phyloP scores from a whole-genome alignment of 2,888 invertebrate genomes.

The Ecliptopera silaceata region DNA sequence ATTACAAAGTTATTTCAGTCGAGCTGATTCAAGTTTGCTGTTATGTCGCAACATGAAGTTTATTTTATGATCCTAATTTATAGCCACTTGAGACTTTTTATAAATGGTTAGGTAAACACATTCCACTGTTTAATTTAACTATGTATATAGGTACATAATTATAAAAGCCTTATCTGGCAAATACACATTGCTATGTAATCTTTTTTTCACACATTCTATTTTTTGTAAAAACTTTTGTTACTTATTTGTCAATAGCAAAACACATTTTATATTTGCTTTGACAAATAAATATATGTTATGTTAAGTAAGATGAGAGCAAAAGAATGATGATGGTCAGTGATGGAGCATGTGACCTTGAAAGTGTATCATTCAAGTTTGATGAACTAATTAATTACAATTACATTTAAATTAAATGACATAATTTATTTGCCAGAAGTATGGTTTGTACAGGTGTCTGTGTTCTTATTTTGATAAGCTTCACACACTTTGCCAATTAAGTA shows the following conservation, averaged over 20 bases:
- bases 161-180: not conserved
- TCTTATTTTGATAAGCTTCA: no score
- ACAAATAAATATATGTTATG: no score
- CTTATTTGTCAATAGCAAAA: not conserved
- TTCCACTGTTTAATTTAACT: not conserved
- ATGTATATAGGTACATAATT: not conserved
- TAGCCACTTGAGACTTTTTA: not conserved
- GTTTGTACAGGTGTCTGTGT: no score
- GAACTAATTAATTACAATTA: no score
- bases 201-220: not conserved
- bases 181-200: not conserved
- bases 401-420: no score
- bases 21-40: slow-evolving; percentile 11
- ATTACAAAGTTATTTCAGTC: slow-evolving; percentile 33
- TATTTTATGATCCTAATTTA: not conserved
- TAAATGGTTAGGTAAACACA: not conserved
- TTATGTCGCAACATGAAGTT: not conserved
- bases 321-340: not conserved
- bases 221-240: not conserved
- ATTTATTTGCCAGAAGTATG: no score
- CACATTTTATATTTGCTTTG: not conserved
- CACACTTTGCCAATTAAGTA: no score
- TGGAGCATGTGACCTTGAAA: not conserved
- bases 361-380: no score
- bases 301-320: no score